Evolutionary conservation across 1,140 invertebrate genomes (phyloP), one percentile per base, ranked within the genome.

Genomic region (Dermatophagoides farinae): DNA sequence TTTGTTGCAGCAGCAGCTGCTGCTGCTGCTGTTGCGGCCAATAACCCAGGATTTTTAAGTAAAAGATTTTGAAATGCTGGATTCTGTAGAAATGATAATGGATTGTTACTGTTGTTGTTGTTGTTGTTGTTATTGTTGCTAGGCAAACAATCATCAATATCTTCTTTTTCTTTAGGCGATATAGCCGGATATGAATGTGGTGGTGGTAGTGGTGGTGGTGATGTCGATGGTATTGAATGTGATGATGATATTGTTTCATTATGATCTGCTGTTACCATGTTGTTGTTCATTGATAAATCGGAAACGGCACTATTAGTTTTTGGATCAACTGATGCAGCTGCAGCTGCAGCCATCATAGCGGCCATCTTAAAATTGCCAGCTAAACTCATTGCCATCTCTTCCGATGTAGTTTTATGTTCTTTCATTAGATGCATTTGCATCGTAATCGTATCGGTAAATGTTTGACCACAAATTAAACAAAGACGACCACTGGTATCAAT

Each of bases 361-460:
- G 54, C 22, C 18, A 57, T 57, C 11, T 57, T 57, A 9, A 23
- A 14, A 37, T 41, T 57, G 22, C 47, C 23, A 22, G 47, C 47
- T 12, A 50, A 20, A 50, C 22, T 50, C 40, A 63, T 44, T 43
- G 57, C 62, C 67, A 59, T 70, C 67, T 65, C 71, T 47, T 67
- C 66, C 23, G 61, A 43, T 12, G 65, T 65, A 16, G 69, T 70
- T 65, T 71, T 70, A 64, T 79, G 77, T 59, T 74, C 73, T 66
- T 77, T 77, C 61, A 78, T 75, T 65, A 78, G 70, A 67, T 79
- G 77, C 11, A 78, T 70, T 66, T 77, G 76, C 57, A 79, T 71
- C 22, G 71, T 68, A 16, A 77, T 69, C 61, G 75, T 70, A 65
- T 76, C 76, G 12, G 69, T 67, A 60, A 76, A 75, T 40, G 67